These are phyloP conservation scores for Phenganax stokvisi DNA, from an alignment of 92 coral and sea anemone genomes.

Conservation along the genomic window DNA sequence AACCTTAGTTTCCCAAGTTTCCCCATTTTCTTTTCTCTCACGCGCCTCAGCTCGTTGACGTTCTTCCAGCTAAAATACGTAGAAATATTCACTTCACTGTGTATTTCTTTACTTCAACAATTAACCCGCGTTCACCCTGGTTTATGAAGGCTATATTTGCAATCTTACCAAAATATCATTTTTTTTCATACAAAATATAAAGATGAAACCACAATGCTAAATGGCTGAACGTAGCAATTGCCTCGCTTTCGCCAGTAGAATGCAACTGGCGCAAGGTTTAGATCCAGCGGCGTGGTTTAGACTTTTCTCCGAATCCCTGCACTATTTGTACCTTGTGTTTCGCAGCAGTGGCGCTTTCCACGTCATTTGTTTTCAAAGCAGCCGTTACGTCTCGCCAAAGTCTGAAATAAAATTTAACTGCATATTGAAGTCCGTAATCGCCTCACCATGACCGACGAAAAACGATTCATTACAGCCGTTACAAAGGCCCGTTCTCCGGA, in stretches of 20 bases:
- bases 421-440: not conserved
- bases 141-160: too few species aligned
- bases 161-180: too few species aligned
- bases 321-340: conserved; percentile 68
- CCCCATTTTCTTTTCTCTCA: conserved; percentile 76
- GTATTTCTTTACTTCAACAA: not conserved
- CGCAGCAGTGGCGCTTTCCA: conserved; percentile 78
- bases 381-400: conserved; percentile 89
- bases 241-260: not conserved
- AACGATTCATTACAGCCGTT: too few species aligned
- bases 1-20: conserved; percentile 89
- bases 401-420: conserved; percentile 38
- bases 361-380: conserved; percentile 67
- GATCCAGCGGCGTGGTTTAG: not conserved
- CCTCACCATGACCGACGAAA: too few species aligned
- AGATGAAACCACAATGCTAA: too few species aligned
- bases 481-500: too few species aligned
- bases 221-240: not conserved
- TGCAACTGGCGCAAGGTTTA: not conserved
- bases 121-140: not conserved
- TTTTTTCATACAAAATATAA: too few species aligned
- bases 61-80: conserved; percentile 68
- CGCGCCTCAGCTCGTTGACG: conserved; percentile 92
- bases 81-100: not conserved
- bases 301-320: not conserved